These are phyloP conservation scores for Meloidogyne hapla DNA, from an alignment of 1,140 invertebrate genomes.

Conservation along the genomic window DNA sequence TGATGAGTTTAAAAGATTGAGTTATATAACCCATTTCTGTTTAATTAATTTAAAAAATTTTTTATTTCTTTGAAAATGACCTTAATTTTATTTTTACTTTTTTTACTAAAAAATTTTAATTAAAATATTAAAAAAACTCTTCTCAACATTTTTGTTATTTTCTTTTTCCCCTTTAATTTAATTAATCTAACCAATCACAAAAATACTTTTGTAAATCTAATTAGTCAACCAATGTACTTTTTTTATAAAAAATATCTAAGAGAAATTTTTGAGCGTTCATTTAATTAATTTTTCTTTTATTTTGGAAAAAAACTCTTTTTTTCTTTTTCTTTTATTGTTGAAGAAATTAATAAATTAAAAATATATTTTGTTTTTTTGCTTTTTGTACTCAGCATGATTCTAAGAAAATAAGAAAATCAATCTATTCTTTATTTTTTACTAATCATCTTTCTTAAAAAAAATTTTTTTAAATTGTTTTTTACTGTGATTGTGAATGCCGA, in stretches of 20 bases:
- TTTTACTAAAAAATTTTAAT: too few species aligned
- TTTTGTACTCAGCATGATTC: background rate
- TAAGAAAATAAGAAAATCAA: slow-evolving; percentile 36
- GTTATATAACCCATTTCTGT: too few species aligned
- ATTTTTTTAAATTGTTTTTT: too few species aligned
- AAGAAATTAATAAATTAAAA: background rate
- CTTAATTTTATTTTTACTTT: too few species aligned
- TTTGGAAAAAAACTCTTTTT: background rate
- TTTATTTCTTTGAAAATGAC: too few species aligned
- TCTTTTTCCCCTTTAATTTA: too few species aligned
- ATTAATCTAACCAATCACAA: too few species aligned
- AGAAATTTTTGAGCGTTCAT: background rate
- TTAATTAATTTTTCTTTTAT: background rate
- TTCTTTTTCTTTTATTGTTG: too few species aligned
- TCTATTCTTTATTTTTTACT: slow-evolving; percentile 15
- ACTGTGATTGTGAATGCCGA: background rate
- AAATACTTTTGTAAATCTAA: background rate
- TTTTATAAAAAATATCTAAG: background rate
- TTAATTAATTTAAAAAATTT: too few species aligned
- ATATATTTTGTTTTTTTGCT: background rate
- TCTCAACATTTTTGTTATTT: too few species aligned
- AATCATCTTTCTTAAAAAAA: background rate
- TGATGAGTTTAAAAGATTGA: too few species aligned
- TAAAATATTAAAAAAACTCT: too few species aligned
- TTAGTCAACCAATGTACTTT: background rate